phyloP scores from a whole-genome alignment of 2,888 invertebrate genomes.

The Cerceris ruficornis region DNA sequence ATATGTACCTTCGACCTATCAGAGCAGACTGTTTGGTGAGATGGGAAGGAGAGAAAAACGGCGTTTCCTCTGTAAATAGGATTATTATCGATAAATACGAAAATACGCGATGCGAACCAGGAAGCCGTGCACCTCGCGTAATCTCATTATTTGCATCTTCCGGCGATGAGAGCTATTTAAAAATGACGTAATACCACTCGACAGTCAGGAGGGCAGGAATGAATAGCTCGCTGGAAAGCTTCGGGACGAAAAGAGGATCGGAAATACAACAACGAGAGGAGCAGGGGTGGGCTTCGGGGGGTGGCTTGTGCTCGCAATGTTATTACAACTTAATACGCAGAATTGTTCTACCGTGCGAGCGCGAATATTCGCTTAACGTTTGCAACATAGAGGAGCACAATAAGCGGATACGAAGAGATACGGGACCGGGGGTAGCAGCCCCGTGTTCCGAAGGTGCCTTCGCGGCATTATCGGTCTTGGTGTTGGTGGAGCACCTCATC shows the following conservation, averaged over 20 bases:
- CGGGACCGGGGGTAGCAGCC: slow-evolving; percentile 20
- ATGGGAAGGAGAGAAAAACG: not conserved
- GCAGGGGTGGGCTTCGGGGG: no score
- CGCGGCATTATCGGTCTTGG: slow-evolving; percentile 38
- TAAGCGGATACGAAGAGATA: slow-evolving; percentile 39
- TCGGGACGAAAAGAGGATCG: slow-evolving; percentile 52
- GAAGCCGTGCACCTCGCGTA: not conserved
- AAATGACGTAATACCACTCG: slow-evolving; percentile 27
- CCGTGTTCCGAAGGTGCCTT: slow-evolving; percentile 24
- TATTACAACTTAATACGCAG: slow-evolving; percentile 75
- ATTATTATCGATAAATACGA: slow-evolving; percentile 14
- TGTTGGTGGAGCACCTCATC: slow-evolving; percentile 28
- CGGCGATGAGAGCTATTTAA: slow-evolving; percentile 38
- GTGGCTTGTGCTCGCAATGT: slow-evolving; percentile 52
- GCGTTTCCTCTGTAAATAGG: not conserved
- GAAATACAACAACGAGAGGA: slow-evolving; percentile 37
- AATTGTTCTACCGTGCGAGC: slow-evolving; percentile 69
- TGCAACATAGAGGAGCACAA: slow-evolving; percentile 43
- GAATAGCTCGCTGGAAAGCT: slow-evolving; percentile 34
- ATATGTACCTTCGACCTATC: no score
- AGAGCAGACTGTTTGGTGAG: no score
- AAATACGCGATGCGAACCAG: not conserved
- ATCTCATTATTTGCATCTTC: slow-evolving; percentile 29
- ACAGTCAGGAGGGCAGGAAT: slow-evolving; percentile 19
- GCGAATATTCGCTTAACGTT: slow-evolving; percentile 67